Conservation (phyloP, 2,797 vertebrate genomes). For the Pseudochromis fuscus region DNA sequence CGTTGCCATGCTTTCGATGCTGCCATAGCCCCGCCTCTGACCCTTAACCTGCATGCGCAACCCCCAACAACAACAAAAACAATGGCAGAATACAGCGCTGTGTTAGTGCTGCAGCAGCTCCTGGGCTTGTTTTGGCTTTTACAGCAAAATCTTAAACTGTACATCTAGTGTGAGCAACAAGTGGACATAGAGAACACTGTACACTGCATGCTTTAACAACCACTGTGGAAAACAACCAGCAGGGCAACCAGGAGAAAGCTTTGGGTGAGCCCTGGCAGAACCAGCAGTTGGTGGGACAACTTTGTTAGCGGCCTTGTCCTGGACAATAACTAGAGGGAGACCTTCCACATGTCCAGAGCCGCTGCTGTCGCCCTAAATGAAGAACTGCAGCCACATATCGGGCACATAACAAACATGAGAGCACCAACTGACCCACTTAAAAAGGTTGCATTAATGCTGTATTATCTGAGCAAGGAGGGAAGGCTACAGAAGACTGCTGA, state of each 20-base stretch:
- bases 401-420: not conserved
- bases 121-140: too few relatives aligned
- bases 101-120: too few relatives aligned
- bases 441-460: not conserved
- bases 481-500: not conserved
- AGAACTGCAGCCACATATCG: not conserved
- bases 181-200: too few relatives aligned
- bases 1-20: too few relatives aligned
- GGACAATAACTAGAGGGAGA: not conserved
- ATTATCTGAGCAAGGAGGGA: not conserved
- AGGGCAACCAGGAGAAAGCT: not conserved
- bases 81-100: too few relatives aligned
- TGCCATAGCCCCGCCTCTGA: too few relatives aligned
- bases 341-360: constrained; percentile 4
- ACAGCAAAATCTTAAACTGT: too few relatives aligned
- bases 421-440: not conserved
- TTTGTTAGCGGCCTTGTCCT: not conserved
- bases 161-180: too few relatives aligned
- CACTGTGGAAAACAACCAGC: not conserved
- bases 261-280: constrained; percentile 2
- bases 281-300: constrained; percentile 14
- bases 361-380: not conserved
- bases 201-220: too few relatives aligned
- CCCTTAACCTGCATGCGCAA: too few relatives aligned
- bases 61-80: too few relatives aligned